A percentile compares a stretch with the other conserved stretches of the same genome.
These are phyloP conservation scores for Syritta pipiens DNA, from an alignment of 2,888 invertebrate genomes.

Conservation along the genomic window DNA sequence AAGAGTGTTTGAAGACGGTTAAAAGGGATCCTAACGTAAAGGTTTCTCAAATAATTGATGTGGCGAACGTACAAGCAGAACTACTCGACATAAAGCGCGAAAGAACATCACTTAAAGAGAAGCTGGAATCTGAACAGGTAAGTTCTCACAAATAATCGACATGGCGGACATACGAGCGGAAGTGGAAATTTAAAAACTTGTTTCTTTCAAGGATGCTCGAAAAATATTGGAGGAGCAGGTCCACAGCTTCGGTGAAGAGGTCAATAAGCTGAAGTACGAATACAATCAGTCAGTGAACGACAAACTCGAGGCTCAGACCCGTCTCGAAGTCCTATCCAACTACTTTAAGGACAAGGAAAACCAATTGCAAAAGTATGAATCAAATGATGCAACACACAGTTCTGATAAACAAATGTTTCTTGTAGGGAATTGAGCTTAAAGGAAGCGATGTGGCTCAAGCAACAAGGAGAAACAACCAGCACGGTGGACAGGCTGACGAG, in stretches of 20 bases:
- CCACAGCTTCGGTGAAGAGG: conserved; percentile 80
- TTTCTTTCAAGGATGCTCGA: conserved; percentile 76
- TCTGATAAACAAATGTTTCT: conserved; percentile 20
- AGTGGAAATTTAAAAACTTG: too few species aligned
- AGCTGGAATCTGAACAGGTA: conserved; percentile 79
- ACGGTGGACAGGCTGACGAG: conserved; percentile 89
- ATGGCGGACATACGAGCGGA: too few species aligned
- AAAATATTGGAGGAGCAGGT: conserved; percentile 79
- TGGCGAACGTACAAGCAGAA: conserved; percentile 82
- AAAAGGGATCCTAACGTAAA: conserved; percentile 78
- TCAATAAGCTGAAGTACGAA: conserved; percentile 81
- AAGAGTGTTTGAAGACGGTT: conserved; percentile 79
- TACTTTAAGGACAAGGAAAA: conserved; percentile 95
- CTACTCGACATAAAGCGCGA: conserved; percentile 81
- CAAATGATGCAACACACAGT: not conserved
- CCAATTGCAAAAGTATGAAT: conserved; percentile 89
- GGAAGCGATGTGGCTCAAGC: conserved; percentile 88
- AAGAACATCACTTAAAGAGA: conserved; percentile 79
- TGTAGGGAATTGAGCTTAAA: conserved; percentile 87
- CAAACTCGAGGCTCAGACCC: conserved; percentile 88
- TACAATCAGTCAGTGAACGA: conserved; percentile 85
- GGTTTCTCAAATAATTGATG: conserved; percentile 81
- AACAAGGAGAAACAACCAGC: conserved; percentile 89
- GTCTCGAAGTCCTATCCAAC: conserved; percentile 90
- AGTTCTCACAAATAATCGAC: too few species aligned